Base-by-base conservation (phyloP, 2,797 vertebrate species). In the Dromococcyx pavoninus region DNA sequence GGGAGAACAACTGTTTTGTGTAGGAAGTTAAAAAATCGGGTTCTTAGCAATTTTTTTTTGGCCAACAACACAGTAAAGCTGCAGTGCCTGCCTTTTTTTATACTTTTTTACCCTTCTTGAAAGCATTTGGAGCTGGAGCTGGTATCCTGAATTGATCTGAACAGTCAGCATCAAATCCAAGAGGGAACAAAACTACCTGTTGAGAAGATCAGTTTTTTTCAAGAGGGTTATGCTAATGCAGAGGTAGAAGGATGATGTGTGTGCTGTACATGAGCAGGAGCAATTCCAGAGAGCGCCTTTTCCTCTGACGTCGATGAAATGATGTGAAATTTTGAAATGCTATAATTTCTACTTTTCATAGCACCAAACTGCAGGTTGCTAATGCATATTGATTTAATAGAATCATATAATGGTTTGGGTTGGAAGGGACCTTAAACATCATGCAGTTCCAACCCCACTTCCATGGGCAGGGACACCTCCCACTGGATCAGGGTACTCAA, bases 1-100 rank as follows among this genome's bases (percentile, higher is more conserved):
- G 87, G 24, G 73, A 91, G 71, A 96, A 70, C 60, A 92, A 91
- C 62, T 85, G 4, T 70, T 74, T 71, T 92, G 71, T 91, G 91
- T 86, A 88, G 91, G 94, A 95, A 94, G 83, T 77, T 89, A 25
- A 86, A 91, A 91, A 80, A 50, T 2, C 15, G 2, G 3, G 0
- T 0, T 7, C 67, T 78, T 66, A 39, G 43, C 57, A 3, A 62
- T 83, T 82, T 90, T 88, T 72, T 50, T 67, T 76, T 76, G 74
- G 64, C 61, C 54, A 78, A 32, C 24, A 81, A 46, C 37, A 66
- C 79, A 86, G 77, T 89, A 35, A 86, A 66, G n/a, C 58, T 94
- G 37, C 37, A 35, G 19, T 78, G 73, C 65, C 41, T 80, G n/a
- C 17, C 9, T 53, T n/a, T 35, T 17, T 32, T 10, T 17, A 22